Evolutionary conservation across 53 echinoderm and acorn worm genomes (phyloP), one percentile per base, ranked within the genome.

Genomic region (Pentamera pediparva): DNA sequence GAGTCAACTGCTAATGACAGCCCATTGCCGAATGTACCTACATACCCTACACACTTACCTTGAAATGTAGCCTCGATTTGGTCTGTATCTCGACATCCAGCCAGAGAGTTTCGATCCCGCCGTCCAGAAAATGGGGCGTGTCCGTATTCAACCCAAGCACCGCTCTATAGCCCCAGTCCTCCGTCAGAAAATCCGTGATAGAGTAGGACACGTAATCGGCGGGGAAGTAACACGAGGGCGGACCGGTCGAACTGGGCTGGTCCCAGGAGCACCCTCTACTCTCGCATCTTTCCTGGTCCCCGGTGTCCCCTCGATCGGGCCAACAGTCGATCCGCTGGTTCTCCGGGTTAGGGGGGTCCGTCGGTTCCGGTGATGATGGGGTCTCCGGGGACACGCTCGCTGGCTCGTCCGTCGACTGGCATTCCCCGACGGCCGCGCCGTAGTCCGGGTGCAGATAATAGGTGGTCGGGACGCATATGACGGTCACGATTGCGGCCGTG

Each of bases 151-250:
- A 53, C 35, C n/a, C 54, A 3, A 72, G 73, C 19, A 32, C 54
- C 35, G 53, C 55, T 52, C 73, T 50, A 37, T 53, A 50, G 3
- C 73, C 73, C 73, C 73, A 72, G 12, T 10, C 19, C 33, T 52
- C 20, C 21, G n/a, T 51, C 4, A 6, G 5, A 37, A 72, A 72
- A 18, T 54, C 9, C 34, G 10, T 52, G 32, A 71, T 32, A 18
- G 65, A 56, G 35, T 88, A 92, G 13, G 75, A 54, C 27, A 61
- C 75, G 31, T 88, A 92, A 54, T 81, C 75, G 4, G 77, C 81
- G 1, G 89, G 89, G 61, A 86, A 92, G 77, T 55, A 89, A 45
- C 92, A 92, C 36, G 55, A 39, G 0, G 92, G 92, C 12, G 80
- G 82, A 18, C 74, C 83, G 2, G 79, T 75, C 0, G 43, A 35